These are phyloP conservation scores for Diogma glabrata DNA, from an alignment of 2,888 invertebrate species.

Conservation along the genomic window DNA sequence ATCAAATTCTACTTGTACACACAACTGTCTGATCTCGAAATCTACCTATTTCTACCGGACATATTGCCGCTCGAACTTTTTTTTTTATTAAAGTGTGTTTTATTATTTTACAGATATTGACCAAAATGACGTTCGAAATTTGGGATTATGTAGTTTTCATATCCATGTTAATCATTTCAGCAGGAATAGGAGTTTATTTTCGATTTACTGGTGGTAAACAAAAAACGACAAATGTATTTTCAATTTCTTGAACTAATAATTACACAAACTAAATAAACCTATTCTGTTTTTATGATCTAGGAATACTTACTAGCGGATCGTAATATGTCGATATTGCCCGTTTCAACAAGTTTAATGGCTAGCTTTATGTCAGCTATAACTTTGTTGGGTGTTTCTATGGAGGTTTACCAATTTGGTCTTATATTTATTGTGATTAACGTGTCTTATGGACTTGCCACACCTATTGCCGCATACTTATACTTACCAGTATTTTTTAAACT, in stretches of 20 bases:
- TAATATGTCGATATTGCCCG: constrained; percentile 66
- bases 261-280: neutral
- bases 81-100: too few relatives aligned
- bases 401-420: constrained; percentile 74
- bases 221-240: constrained; percentile 60
- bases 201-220: constrained; percentile 76
- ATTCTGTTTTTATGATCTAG: constrained; percentile 33
- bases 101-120: constrained; percentile 24
- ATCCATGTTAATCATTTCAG: constrained; percentile 56
- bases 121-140: constrained; percentile 36
- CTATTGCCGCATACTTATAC: constrained; percentile 63
- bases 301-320: constrained; percentile 76
- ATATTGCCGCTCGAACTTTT: too few relatives aligned
- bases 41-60: too few relatives aligned
- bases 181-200: constrained; percentile 72
- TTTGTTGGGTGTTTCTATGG: constrained; percentile 54
- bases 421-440: constrained; percentile 69
- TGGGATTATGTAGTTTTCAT: constrained; percentile 70
- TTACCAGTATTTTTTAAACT: constrained; percentile 77
- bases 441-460: constrained; percentile 63
- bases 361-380: constrained; percentile 89
- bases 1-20: too few relatives aligned
- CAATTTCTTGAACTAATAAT: neutral
- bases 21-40: too few relatives aligned
- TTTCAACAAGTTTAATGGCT: constrained; percentile 85